These are phyloP conservation scores for Acanthopagrus latus DNA, from an alignment of 2,797 vertebrate species.

Conservation along the genomic window DNA sequence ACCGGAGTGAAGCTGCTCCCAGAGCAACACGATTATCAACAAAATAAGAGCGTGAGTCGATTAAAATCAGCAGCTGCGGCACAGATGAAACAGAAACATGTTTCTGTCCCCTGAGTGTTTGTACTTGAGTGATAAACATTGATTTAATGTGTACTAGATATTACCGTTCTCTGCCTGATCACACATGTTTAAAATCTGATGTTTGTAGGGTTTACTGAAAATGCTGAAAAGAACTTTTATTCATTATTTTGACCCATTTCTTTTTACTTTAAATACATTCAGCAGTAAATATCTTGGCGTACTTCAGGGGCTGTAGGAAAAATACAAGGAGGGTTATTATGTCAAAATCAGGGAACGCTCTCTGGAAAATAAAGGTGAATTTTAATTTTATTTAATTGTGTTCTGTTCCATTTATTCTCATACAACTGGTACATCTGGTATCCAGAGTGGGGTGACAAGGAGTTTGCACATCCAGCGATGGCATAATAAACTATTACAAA, in stretches of 20 bases:
- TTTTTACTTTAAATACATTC: neutral
- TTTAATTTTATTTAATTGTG: neutral
- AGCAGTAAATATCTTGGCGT: neutral
- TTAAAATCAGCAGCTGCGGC: slow-evolving; percentile 4
- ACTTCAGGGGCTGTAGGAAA: neutral
- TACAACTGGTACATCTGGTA: neutral
- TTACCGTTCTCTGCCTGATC: neutral
- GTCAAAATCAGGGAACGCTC: neutral
- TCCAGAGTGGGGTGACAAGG: neutral
- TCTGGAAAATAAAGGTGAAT: neutral
- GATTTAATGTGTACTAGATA: neutral
- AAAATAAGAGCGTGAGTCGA: slow-evolving; percentile 12
- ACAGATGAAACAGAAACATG: neutral
- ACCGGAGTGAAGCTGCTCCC: slow-evolving; percentile 5
- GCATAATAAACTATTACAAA: neutral
- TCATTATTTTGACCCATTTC: neutral
- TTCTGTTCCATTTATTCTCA: neutral
- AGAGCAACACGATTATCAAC: slow-evolving; percentile 14
- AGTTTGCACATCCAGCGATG: neutral
- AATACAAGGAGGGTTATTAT: too few species aligned
- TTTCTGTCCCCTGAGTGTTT: slow-evolving; percentile 4
- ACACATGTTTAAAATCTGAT: too few species aligned
- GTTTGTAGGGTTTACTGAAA: too few species aligned
- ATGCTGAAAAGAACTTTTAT: neutral
- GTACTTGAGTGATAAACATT: neutral